Evolutionary conservation across 1,140 invertebrate species (phyloP).

Genomic region (Drosophila pseudoananassae): DNA sequence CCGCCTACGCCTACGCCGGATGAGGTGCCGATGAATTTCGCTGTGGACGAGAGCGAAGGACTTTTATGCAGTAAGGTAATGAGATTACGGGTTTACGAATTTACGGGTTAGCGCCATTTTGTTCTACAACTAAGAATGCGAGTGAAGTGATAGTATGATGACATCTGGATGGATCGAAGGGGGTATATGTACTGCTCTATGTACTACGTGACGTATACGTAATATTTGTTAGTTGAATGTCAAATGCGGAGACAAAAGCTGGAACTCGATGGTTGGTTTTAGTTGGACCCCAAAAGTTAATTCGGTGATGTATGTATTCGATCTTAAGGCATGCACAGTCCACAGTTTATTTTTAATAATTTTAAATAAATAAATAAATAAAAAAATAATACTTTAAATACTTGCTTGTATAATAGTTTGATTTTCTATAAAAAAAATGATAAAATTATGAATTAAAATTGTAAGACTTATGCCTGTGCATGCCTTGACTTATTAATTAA

Average conservation of each 20-base stretch:
- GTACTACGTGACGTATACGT: slow-evolving; percentile 45
- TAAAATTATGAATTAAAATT: no score
- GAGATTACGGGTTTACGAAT: slow-evolving; percentile 73
- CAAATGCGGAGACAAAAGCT: slow-evolving; percentile 34
- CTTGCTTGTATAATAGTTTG: background rate
- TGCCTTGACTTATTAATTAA: background rate
- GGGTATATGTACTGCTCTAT: slow-evolving; percentile 21
- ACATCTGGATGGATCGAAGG: slow-evolving; percentile 18
- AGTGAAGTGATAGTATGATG: slow-evolving; percentile 8
- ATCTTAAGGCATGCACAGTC: slow-evolving; percentile 21
- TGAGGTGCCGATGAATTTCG: slow-evolving; percentile 75
- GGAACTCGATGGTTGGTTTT: slow-evolving; percentile 26
- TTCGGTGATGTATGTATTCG: slow-evolving; percentile 5
- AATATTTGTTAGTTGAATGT: slow-evolving; percentile 38
- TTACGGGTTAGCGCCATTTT: slow-evolving; percentile 43
- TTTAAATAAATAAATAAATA: background rate
- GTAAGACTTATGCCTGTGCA: slow-evolving; percentile 7
- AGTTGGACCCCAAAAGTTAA: slow-evolving; percentile 21
- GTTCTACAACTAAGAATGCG: slow-evolving; percentile 43
- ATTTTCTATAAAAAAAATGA: no score
- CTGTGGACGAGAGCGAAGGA: slow-evolving; percentile 83
- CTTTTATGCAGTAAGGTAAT: slow-evolving; percentile 84
- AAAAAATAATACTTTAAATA: background rate
- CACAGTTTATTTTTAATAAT: background rate
- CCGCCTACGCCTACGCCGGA: slow-evolving; percentile 31